Conservation (phyloP, 1,140 invertebrate genomes). For the Apis laboriosa region DNA sequence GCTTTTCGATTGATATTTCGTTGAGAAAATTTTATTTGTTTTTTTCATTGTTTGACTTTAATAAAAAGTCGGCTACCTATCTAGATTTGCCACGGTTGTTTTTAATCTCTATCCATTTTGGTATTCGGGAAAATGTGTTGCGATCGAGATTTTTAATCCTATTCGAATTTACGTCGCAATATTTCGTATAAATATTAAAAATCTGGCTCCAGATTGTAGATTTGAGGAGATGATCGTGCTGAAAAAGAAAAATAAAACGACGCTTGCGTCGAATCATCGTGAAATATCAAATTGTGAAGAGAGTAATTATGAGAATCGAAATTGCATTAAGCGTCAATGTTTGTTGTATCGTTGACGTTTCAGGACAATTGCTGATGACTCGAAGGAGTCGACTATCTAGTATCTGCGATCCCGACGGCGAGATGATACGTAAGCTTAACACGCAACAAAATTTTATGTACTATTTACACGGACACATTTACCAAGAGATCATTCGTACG, state of each 20-base stretch:
- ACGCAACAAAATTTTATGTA: conserved; percentile 39
- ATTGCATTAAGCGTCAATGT: background rate
- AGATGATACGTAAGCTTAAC: conserved; percentile 80
- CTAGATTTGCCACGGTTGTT: background rate
- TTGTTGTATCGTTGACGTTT: conserved; percentile 70
- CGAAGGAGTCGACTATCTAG: conserved; percentile 79
- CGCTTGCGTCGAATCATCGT: background rate
- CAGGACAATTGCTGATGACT: conserved; percentile 79
- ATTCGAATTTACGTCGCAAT: background rate
- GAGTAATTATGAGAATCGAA: background rate
- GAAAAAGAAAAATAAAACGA: no score
- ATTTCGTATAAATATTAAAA: background rate
- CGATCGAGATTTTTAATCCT: conserved; percentile 21
- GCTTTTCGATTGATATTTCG: background rate
- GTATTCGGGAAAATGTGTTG: background rate
- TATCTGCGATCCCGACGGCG: conserved; percentile 80
- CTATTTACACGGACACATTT: conserved; percentile 31
- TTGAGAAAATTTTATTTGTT: background rate
- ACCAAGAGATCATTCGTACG: conserved; percentile 46
- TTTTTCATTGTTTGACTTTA: background rate
- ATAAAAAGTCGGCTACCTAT: background rate
- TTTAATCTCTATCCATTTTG: background rate
- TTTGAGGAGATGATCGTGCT: background rate
- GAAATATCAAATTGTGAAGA: background rate
- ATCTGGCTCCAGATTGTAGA: background rate